phyloP scores from a whole-genome alignment of 2,888 invertebrate genomes.

The Lithosia quadra region DNA sequence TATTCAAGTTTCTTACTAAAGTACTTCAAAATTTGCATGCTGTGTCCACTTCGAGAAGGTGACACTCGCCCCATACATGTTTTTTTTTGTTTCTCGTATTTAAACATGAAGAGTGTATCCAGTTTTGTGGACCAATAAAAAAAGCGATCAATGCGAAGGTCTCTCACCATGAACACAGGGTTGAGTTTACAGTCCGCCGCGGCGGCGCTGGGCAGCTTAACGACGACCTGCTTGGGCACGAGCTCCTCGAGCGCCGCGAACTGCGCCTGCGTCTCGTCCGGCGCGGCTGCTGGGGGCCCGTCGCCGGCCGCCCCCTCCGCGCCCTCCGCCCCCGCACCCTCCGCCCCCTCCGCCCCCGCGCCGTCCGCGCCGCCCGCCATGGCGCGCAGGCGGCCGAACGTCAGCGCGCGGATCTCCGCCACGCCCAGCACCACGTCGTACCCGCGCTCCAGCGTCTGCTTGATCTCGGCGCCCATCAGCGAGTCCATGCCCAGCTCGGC shows the following conservation, averaged over 20 bases:
- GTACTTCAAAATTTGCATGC: no score
- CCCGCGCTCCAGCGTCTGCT: conserved; percentile 97
- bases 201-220: conserved; percentile 89
- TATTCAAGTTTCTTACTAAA: no score
- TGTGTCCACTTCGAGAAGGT: no score
- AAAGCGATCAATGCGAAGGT: no score
- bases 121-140: no score
- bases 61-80: no score
- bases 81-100: no score
- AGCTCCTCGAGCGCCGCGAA: conserved; percentile 86
- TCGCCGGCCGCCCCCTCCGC: neutral
- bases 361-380: conserved; percentile 74
- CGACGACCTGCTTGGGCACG: conserved; percentile 91
- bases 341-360: conserved; percentile 52
- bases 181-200: conserved; percentile 64
- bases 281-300: conserved; percentile 47
- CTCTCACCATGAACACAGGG: conserved; percentile 88
- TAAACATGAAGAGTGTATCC: no score
- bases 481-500: conserved; percentile 99
- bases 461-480: conserved; percentile 99
- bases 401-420: conserved; percentile 95
- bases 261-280: conserved; percentile 68
- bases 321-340: conserved; percentile 39
- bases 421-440: conserved; percentile 96
- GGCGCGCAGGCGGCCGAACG: conserved; percentile 91